Base-by-base conservation (phyloP, 2,113 vertebrate species). In the Cacatua alba region DNA sequence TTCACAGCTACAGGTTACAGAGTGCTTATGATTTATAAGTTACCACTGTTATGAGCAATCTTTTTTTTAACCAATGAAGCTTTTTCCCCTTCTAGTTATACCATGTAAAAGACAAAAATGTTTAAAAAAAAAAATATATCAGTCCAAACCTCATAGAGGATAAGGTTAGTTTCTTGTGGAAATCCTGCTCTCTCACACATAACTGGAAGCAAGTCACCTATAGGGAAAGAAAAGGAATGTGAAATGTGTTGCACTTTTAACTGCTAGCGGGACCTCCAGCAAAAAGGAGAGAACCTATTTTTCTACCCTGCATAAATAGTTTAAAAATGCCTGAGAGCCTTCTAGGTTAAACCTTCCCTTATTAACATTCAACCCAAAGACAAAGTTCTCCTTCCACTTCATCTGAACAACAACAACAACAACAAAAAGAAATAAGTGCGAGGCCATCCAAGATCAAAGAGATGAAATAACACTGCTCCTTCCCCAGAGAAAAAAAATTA, bases 101-200 rank as follows among this genome's bases (percentile, higher is more conserved):
- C 14, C 15, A 68, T 9, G 7, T 31, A 62, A 60, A 88, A 35
- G 41, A 60, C 33, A 89, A 57, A 78, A 46, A 78, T 3, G 7
- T 52, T 55, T 5, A 82, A 11, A 91, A 91, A 9, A 57, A 57
- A 21, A 57, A 21, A 23, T 89, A 3, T 79, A 78, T 78, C 17
- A 76, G 21, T 93, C 28, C 97, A 83, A 96, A 99, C 98, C 99
- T 99, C 99, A 99, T 99, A 99, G 99, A 99, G 99, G 99, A 99
- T 99, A 99, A 99, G 99, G 98, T 98, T 99, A 98, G 99, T 99
- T 98, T 99, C 99, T 98, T 99, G 99, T 98, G 99, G 98, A 98
- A 99, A 99, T 98, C 99, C 99, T 98, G 99, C 99, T 99, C 99
- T 98, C 98, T 99, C 99, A 98, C 99, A 99, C 99, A 99, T 99